Conservation (phyloP, 1,140 invertebrate species). For the Lethrus apterus region DNA sequence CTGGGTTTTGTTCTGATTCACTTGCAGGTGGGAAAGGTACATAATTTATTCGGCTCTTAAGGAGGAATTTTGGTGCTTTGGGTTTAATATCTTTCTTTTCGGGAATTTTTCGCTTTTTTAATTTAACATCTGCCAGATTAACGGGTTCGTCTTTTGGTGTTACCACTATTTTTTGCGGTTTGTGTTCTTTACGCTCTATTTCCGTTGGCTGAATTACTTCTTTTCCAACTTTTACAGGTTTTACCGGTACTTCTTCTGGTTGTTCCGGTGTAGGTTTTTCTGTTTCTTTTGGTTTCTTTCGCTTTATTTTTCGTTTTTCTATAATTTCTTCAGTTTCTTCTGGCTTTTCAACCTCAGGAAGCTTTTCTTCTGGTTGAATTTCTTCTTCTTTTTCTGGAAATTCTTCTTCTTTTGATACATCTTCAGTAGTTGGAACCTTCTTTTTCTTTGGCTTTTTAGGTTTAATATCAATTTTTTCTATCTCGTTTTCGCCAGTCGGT, state of each 20-base stretch:
- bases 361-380: conserved; percentile 20
- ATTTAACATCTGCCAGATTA: conserved; percentile 30
- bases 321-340: conserved; percentile 21
- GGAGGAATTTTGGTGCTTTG: conserved; percentile 52
- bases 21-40: conserved; percentile 51
- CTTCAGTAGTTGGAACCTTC: conserved; percentile 11
- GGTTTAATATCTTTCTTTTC: conserved; percentile 17
- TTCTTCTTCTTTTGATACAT: conserved; percentile 15
- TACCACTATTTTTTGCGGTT: conserved; percentile 25
- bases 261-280: conserved; percentile 27
- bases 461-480: conserved; percentile 19
- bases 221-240: conserved; percentile 15
- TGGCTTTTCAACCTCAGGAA: conserved; percentile 8
- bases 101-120: conserved; percentile 23
- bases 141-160: conserved; percentile 24
- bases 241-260: conserved; percentile 19
- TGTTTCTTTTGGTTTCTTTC: conserved; percentile 37
- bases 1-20: conserved; percentile 45
- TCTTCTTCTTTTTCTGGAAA: conserved; percentile 15
- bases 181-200: conserved; percentile 17
- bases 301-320: conserved; percentile 37
- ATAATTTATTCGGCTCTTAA: conserved; percentile 55
- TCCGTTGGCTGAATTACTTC: conserved; percentile 20
- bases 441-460: conserved; percentile 18
- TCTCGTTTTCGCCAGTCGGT: conserved; percentile 15